Conservation (phyloP, 1,140 invertebrate genomes). For the Tetraneura akinire region DNA sequence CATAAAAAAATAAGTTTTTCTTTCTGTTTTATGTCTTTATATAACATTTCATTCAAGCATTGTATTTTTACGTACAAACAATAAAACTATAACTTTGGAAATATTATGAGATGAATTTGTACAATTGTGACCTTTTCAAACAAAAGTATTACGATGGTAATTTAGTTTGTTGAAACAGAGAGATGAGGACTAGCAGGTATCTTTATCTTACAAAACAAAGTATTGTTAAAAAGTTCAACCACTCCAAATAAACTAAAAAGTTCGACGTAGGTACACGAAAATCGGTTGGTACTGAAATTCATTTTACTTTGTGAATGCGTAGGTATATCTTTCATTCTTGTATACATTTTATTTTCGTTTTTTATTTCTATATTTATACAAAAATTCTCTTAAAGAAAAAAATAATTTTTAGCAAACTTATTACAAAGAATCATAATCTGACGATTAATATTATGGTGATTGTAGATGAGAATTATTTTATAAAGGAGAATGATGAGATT, state of each 20-base stretch:
- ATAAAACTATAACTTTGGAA: conserved; percentile 30
- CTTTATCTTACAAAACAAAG: conserved; percentile 40
- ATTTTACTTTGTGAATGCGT: conserved; percentile 24
- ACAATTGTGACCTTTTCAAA: conserved; percentile 45
- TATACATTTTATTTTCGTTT: background rate
- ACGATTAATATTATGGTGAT: background rate
- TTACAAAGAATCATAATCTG: background rate
- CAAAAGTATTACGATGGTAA: conserved; percentile 35
- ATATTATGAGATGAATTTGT: conserved; percentile 45
- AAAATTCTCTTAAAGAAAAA: background rate
- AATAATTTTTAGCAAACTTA: background rate
- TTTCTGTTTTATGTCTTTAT: background rate
- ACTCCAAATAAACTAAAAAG: conserved; percentile 39
- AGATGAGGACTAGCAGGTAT: conserved; percentile 16
- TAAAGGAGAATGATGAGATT: background rate
- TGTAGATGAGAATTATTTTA: too few species aligned
- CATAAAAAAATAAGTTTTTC: conserved; percentile 24
- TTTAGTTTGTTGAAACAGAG: background rate
- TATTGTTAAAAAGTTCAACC: conserved; percentile 43
- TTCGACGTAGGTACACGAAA: conserved; percentile 37
- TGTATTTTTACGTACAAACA: conserved; percentile 30
- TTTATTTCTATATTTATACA: background rate
- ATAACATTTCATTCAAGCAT: conserved; percentile 11
- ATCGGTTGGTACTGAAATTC: conserved; percentile 28
- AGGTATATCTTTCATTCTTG: background rate